A percentile compares a stretch with the other conserved stretches of the same genome.
Conservation (phyloP, 2,797 vertebrate genomes). For the Martes flavigula region DNA sequence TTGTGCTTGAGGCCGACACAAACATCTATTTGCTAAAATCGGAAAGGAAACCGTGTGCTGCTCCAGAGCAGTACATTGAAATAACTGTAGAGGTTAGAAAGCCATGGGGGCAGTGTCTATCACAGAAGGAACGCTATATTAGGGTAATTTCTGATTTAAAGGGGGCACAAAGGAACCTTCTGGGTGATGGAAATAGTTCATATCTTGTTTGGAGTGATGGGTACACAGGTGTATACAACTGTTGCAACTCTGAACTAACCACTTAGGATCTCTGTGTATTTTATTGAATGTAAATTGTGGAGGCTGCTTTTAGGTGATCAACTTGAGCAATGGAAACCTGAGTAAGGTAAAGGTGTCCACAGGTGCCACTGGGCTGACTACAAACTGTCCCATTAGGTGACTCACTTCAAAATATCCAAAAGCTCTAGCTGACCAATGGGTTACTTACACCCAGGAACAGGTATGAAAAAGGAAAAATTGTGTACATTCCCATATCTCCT, state of each 20-base stretch:
- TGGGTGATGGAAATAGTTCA: not conserved
- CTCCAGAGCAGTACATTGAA: not conserved
- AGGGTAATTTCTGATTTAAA: not conserved
- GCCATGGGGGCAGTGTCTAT: not conserved
- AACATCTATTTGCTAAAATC: not conserved
- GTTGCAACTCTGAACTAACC: not conserved
- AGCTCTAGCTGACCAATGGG: not conserved
- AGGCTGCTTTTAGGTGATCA: not conserved
- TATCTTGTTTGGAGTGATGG: not conserved
- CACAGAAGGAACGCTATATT: not conserved
- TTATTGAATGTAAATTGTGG: constrained; percentile 12
- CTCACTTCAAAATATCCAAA: not conserved
- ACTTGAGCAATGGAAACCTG: not conserved
- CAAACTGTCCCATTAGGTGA: not conserved
- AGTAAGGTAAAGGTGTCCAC: not conserved
- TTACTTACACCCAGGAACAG: not conserved
- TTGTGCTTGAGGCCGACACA: not conserved
- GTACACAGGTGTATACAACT: not conserved
- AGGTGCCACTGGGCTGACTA: not conserved
- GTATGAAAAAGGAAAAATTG: not conserved
- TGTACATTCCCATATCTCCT: not conserved
- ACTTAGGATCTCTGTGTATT: not conserved
- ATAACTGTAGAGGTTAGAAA: not conserved
- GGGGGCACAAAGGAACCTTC: not conserved
- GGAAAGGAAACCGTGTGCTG: not conserved